Evolutionary conservation across 92 coral and sea anemone genomes (phyloP).

Genomic region (Palythoa grandiflora): DNA sequence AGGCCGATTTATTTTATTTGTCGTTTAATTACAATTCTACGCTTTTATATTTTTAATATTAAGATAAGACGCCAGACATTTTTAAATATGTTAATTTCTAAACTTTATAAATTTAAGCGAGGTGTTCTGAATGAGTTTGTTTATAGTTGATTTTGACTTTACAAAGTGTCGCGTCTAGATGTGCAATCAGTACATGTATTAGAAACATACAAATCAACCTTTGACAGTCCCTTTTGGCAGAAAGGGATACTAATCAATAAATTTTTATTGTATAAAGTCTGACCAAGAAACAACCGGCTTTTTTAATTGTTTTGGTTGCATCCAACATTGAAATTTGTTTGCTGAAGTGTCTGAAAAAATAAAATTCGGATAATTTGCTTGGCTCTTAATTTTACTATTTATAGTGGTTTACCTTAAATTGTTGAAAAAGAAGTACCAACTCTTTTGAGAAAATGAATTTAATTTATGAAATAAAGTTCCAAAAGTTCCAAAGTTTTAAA

Average conservation of each 20-base stretch:
- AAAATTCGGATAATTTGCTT: too few species aligned
- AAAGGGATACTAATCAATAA: not conserved
- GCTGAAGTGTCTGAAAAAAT: not conserved
- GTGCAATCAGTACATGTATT: too few species aligned
- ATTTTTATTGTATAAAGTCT: not conserved
- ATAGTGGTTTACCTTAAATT: not conserved
- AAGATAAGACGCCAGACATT: not conserved
- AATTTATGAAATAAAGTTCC: too few species aligned
- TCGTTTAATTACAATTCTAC: not conserved
- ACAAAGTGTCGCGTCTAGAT: too few species aligned
- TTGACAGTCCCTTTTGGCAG: not conserved
- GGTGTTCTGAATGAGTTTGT: too few species aligned
- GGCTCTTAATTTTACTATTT: not conserved
- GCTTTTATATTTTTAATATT: not conserved
- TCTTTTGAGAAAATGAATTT: not conserved
- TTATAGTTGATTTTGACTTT: too few species aligned
- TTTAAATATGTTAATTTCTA: not conserved
- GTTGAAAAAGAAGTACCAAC: not conserved
- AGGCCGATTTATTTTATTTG: not conserved
- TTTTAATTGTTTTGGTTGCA: constrained; percentile 14
- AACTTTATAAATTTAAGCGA: too few species aligned
- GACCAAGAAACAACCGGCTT: not conserved
- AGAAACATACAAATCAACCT: too few species aligned
- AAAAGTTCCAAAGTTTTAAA: too few species aligned
- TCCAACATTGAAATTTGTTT: constrained; percentile 12